These are phyloP conservation scores for Dryococelus australis DNA, from an alignment of 2,888 invertebrate species.

Conservation along the genomic window DNA sequence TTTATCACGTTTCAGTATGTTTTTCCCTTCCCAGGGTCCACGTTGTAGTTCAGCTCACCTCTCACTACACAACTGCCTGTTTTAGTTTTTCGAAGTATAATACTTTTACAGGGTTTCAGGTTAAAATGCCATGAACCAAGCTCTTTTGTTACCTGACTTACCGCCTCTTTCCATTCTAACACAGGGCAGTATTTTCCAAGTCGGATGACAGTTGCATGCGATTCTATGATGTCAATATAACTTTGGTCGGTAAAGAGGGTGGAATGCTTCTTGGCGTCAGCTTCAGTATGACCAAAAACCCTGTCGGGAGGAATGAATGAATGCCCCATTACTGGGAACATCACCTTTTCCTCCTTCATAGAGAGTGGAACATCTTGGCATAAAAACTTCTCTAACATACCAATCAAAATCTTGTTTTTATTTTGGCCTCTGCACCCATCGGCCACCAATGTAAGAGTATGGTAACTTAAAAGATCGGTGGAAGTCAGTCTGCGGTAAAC, in stretches of 20 bases:
- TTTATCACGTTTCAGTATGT: not conserved
- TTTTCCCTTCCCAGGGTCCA: slow-evolving; percentile 5
- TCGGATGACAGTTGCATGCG: not conserved
- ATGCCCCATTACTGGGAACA: not conserved
- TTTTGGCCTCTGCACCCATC: slow-evolving; percentile 17
- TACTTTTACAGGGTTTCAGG: not conserved
- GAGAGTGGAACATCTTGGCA: not conserved
- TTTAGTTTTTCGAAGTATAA: not conserved
- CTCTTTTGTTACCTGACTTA: not conserved
- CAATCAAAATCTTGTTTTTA: slow-evolving; percentile 12
- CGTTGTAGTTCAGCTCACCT: slow-evolving; percentile 7
- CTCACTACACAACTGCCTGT: not conserved
- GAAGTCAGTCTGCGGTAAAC: slow-evolving; percentile 6
- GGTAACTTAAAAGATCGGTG: not conserved
- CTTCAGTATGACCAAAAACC: not conserved
- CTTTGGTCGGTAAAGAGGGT: not conserved
- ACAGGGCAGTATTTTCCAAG: not conserved
- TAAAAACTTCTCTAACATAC: not conserved
- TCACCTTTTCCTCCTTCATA: not conserved
- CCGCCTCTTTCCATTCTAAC: not conserved
- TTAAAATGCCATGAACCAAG: not conserved
- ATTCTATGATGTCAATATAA: not conserved
- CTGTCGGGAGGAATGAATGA: slow-evolving; percentile 12
- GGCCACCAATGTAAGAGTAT: not conserved
- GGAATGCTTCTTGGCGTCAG: not conserved